Conservation (phyloP, 2,888 invertebrate species). For the Scelioninae gen. 2 region DNA sequence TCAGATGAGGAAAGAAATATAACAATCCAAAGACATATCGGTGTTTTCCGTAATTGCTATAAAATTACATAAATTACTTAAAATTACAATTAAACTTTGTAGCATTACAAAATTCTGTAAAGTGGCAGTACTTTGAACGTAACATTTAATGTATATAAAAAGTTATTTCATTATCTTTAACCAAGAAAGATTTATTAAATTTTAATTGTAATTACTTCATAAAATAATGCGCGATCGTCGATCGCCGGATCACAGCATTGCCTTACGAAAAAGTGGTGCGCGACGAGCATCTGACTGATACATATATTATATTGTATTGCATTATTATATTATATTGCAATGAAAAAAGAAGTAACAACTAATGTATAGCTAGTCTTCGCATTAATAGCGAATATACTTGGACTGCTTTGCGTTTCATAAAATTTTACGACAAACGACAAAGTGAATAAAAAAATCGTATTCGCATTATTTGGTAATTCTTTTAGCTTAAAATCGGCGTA, state of each 20-base stretch:
- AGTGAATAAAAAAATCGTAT: slow-evolving; percentile 7
- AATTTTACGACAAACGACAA: slow-evolving; percentile 29
- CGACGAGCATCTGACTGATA: slow-evolving; percentile 50
- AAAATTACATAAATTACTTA: no score
- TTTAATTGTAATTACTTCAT: slow-evolving; percentile 3
- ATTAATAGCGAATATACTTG: slow-evolving; percentile 39
- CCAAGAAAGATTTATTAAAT: no score
- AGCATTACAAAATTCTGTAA: no score
- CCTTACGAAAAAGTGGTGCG: slow-evolving; percentile 50
- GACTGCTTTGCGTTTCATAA: slow-evolving; percentile 30
- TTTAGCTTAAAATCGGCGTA: slow-evolving; percentile 39
- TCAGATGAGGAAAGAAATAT: neutral
- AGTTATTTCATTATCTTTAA: no score
- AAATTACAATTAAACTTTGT: no score
- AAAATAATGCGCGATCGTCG: slow-evolving; percentile 15
- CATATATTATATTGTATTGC: slow-evolving; percentile 25
- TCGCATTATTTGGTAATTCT: slow-evolving; percentile 9
- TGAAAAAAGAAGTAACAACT: slow-evolving; percentile 13
- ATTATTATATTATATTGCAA: neutral
- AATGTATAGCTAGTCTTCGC: slow-evolving; percentile 47
- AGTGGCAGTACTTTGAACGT: no score
- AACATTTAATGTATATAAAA: no score
- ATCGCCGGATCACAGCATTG: slow-evolving; percentile 48
- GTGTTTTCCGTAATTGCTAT: slow-evolving; percentile 26
- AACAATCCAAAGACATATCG: slow-evolving; percentile 56